phyloP scores from a whole-genome alignment of 2,113 vertebrate genomes.

The Nematolebias whitei region DNA sequence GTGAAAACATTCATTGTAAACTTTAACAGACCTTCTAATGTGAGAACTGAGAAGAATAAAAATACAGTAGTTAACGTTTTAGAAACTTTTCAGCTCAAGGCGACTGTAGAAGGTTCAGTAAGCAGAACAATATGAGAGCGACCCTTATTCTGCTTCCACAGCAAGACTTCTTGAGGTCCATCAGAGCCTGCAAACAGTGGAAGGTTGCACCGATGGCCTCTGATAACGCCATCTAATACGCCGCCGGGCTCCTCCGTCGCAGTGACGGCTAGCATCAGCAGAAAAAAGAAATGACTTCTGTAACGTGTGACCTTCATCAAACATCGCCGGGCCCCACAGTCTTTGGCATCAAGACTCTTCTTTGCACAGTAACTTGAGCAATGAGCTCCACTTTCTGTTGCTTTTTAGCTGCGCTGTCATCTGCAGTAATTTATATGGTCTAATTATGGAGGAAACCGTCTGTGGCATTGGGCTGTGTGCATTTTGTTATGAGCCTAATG shows the following conservation, averaged over 20 bases:
- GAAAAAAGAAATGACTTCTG: constrained; percentile 42
- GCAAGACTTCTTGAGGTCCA: constrained; percentile 6
- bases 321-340: constrained; percentile 22
- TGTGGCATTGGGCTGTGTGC: constrained; percentile 20
- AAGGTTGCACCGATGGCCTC: constrained; percentile 44
- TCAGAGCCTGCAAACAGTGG: constrained; percentile 26
- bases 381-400: constrained; percentile 25
- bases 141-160: constrained; percentile 25
- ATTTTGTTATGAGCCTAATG: constrained; percentile 45
- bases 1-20: too few relatives aligned
- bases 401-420: constrained; percentile 21
- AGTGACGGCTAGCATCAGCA: constrained; percentile 54
- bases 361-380: constrained; percentile 34
- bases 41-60: neutral
- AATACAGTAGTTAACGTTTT: neutral
- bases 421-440: constrained; percentile 41
- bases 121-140: constrained; percentile 13
- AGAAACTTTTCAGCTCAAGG: neutral
- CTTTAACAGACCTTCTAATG: neutral
- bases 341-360: constrained; percentile 24
- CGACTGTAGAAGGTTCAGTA: constrained; percentile 13
- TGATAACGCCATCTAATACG: constrained; percentile 40
- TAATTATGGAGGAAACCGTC: constrained; percentile 48
- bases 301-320: constrained; percentile 46
- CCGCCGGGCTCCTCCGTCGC: constrained; percentile 42